Percentiles rank a stretch among this genome's conserved stretches.
phyloP scores from a whole-genome alignment of 2,113 vertebrate species.

The Etheostoma cragini region DNA sequence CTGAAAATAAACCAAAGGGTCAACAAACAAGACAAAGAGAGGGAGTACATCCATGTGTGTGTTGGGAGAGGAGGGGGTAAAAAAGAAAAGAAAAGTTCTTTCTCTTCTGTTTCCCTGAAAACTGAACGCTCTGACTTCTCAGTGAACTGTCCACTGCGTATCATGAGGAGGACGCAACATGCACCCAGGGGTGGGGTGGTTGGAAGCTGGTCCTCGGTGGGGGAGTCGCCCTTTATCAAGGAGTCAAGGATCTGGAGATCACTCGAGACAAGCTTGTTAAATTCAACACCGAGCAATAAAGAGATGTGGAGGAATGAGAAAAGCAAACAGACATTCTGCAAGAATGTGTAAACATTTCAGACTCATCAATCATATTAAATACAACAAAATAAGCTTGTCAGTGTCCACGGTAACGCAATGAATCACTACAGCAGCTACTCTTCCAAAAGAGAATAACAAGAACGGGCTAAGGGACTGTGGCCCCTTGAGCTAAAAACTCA shows the following conservation, averaged over 20 bases:
- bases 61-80: conserved; percentile 26
- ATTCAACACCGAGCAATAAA: conserved; percentile 63
- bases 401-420: conserved; percentile 18
- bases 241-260: conserved; percentile 68
- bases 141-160: conserved; percentile 58
- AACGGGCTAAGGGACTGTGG: fast-evolving
- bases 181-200: conserved; percentile 41
- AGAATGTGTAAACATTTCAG: conserved; percentile 46
- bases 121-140: conserved; percentile 72
- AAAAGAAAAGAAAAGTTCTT: conserved; percentile 55
- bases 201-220: conserved; percentile 55
- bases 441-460: conserved; percentile 11
- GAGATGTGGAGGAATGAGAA: conserved; percentile 56
- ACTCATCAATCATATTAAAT: conserved; percentile 40
- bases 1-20: conserved; percentile 73
- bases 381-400: conserved; percentile 30
- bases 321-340: conserved; percentile 43
- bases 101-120: conserved; percentile 63
- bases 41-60: conserved; percentile 38
- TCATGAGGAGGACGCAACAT: conserved; percentile 30
- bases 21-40: conserved; percentile 55
- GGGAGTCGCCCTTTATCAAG: conserved; percentile 21
- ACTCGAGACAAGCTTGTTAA: conserved; percentile 66
- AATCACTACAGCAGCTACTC: conserved; percentile 39
- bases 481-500: background rate